Conservation (phyloP, 2,888 invertebrate species). For the Melipona beecheii region DNA sequence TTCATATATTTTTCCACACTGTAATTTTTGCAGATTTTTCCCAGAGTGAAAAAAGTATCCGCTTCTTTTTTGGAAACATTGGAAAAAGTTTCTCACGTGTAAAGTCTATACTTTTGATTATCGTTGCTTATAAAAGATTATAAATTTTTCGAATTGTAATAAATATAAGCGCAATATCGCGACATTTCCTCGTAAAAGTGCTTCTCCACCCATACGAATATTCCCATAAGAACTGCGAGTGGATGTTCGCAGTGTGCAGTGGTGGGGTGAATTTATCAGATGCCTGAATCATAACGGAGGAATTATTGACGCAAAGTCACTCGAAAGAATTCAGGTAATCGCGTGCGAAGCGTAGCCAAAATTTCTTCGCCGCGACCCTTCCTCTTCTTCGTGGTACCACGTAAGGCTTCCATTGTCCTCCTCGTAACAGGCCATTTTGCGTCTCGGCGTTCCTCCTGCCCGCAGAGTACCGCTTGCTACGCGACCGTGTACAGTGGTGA, state of each 20-base stretch:
- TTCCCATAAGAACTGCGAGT: background rate
- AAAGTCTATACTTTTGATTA: too few relatives aligned
- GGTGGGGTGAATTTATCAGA: slow-evolving; percentile 11
- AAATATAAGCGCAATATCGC: background rate
- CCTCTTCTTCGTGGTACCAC: slow-evolving; percentile 31
- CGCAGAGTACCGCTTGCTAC: slow-evolving; percentile 39
- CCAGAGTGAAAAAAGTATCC: too few relatives aligned
- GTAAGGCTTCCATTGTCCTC: slow-evolving; percentile 54
- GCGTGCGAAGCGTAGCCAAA: slow-evolving; percentile 1
- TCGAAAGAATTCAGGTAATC: background rate
- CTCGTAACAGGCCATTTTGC: slow-evolving; percentile 34
- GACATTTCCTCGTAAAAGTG: background rate
- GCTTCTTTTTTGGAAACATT: too few relatives aligned
- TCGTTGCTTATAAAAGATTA: too few relatives aligned
- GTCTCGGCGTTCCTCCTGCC: slow-evolving; percentile 1
- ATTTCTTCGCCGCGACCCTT: slow-evolving; percentile 8
- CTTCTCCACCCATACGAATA: background rate
- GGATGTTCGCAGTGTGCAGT: background rate
- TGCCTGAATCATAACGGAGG: background rate
- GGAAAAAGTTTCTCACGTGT: too few relatives aligned
- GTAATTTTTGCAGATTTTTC: too few relatives aligned
- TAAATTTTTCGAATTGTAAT: background rate
- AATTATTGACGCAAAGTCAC: slow-evolving; percentile 8
- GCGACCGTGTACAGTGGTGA: slow-evolving; percentile 9
- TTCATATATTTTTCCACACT: too few relatives aligned